phyloP scores from a whole-genome alignment of 2,888 invertebrate genomes.

The Diploptera punctata region DNA sequence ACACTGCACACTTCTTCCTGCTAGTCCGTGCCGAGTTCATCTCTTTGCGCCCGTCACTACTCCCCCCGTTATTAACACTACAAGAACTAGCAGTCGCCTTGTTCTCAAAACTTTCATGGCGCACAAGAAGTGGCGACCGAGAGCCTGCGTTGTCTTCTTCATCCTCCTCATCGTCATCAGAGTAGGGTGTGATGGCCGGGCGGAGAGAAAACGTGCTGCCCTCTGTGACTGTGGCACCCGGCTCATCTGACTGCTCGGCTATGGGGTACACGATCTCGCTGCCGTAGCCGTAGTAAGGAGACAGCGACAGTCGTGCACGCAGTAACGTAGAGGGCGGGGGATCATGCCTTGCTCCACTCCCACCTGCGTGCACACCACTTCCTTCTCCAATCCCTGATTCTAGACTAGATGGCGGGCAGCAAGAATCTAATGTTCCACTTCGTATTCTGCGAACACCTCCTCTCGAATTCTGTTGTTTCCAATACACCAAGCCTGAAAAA shows the following conservation, averaged over 20 bases:
- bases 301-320: conserved; percentile 12
- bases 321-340: conserved; percentile 10
- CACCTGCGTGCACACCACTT: neutral
- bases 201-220: conserved; percentile 29
- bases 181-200: conserved; percentile 3
- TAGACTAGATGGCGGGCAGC: conserved; percentile 29
- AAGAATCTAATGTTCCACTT: conserved; percentile 24
- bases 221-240: conserved; percentile 48
- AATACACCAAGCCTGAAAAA: conserved; percentile 43
- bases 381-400: conserved; percentile 16
- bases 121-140: conserved; percentile 70
- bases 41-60: neutral
- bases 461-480: conserved; percentile 46
- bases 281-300: conserved; percentile 55
- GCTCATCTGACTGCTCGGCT: conserved; percentile 84
- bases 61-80: neutral
- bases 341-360: conserved; percentile 10
- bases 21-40: neutral
- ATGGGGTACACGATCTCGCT: conserved; percentile 84
- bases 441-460: conserved; percentile 36
- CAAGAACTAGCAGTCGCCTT: neutral
- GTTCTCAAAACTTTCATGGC: conserved; percentile 50
- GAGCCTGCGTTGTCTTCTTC: conserved; percentile 74
- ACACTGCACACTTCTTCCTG: neutral
- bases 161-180: conserved; percentile 57